phyloP scores from a whole-genome alignment of 1,140 invertebrate genomes.

The Anoplophora glabripennis region DNA sequence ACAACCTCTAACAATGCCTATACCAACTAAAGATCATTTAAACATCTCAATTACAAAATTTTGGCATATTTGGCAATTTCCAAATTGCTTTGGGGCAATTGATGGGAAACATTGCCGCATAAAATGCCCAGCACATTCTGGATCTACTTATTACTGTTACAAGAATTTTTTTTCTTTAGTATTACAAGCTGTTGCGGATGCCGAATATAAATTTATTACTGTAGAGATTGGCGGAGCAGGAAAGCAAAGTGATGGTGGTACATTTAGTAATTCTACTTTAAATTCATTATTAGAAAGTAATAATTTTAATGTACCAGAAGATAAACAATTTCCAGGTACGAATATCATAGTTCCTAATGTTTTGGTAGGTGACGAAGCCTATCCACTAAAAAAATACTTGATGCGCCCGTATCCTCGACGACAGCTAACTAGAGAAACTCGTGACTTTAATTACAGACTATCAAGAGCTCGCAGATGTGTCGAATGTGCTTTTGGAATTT shows the following conservation, averaged over 20 bases:
- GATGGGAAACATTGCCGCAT: slow-evolving; percentile 50
- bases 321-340: background rate
- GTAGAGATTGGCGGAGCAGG: slow-evolving; percentile 17
- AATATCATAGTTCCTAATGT: background rate
- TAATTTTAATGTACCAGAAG: background rate
- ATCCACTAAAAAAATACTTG: background rate
- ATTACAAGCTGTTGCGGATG: slow-evolving; percentile 9
- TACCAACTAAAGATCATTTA: slow-evolving; percentile 37
- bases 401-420: background rate
- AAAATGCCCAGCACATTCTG: slow-evolving; percentile 38
- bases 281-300: background rate
- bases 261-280: slow-evolving; percentile 4
- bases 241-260: slow-evolving; percentile 21
- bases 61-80: slow-evolving; percentile 41
- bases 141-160: slow-evolving; percentile 50
- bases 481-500: background rate
- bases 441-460: background rate
- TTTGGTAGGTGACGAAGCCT: background rate
- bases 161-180: slow-evolving; percentile 39
- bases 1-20: slow-evolving; percentile 28
- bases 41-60: slow-evolving; percentile 33
- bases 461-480: background rate
- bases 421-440: background rate
- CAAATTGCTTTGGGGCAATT: slow-evolving; percentile 48
- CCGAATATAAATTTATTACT: slow-evolving; percentile 14